Evolutionary conservation across 2,113 vertebrate genomes (phyloP).

Genomic region (Pipa parva): DNA sequence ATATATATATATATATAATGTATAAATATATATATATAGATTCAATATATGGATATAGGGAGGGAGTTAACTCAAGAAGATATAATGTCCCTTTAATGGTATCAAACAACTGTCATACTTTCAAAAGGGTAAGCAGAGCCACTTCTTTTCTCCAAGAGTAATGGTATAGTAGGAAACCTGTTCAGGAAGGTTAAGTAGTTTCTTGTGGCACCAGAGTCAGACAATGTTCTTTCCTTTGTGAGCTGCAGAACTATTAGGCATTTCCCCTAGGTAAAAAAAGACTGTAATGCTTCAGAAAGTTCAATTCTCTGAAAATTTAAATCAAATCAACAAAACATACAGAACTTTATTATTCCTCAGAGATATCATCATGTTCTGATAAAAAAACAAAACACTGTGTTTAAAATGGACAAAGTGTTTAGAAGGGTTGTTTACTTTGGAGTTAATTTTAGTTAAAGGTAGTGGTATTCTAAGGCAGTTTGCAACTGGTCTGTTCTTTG

Average conservation of each 20-base stretch:
- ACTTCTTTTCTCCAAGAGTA: constrained; percentile 8
- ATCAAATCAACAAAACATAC: too few relatives aligned
- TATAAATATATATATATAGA: too few relatives aligned
- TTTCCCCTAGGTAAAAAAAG: constrained; percentile 32
- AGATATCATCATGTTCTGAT: too few relatives aligned
- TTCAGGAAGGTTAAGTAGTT: constrained; percentile 1
- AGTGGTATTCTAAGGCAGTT: too few relatives aligned
- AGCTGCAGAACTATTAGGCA: constrained; percentile 42
- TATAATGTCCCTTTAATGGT: background rate
- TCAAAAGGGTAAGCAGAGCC: constrained; percentile 4
- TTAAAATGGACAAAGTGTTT: too few relatives aligned
- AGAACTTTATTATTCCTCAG: too few relatives aligned
- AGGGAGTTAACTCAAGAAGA: background rate
- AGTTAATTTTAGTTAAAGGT: too few relatives aligned
- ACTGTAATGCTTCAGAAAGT: background rate
- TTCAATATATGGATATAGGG: too few relatives aligned
- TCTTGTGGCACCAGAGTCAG: background rate
- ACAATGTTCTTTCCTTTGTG: constrained; percentile 9
- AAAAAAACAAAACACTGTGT: too few relatives aligned
- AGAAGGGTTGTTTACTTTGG: too few relatives aligned
- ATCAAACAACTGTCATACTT: constrained; percentile 25
- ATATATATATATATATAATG: too few relatives aligned
- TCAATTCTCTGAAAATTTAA: background rate
- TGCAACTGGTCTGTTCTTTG: too few relatives aligned
- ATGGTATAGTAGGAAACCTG: constrained; percentile 1